These are phyloP conservation scores for Zosterops japonicus DNA, from an alignment of 2,113 vertebrate species.

Conservation along the genomic window DNA sequence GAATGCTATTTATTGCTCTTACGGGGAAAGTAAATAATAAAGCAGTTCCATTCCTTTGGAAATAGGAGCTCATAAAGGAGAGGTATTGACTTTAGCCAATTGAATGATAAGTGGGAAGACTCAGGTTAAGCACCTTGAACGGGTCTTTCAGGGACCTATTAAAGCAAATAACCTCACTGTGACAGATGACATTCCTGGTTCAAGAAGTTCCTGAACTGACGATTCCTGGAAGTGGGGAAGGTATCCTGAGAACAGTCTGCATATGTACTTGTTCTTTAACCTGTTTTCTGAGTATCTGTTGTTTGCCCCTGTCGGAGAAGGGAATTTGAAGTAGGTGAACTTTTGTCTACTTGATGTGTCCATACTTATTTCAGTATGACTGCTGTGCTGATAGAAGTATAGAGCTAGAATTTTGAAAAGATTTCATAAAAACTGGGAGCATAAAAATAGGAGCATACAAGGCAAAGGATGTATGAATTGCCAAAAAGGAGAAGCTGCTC, in stretches of 20 bases:
- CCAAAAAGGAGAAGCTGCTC: background rate
- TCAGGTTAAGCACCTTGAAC: background rate
- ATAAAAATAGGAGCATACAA: background rate
- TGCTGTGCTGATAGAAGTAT: background rate
- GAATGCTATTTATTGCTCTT: background rate
- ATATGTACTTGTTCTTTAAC: background rate
- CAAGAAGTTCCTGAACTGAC: background rate
- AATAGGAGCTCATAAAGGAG: background rate
- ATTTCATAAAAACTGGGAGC: background rate
- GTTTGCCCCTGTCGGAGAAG: background rate
- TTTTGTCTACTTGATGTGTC: background rate
- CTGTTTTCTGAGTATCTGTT: background rate
- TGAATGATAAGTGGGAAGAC: background rate
- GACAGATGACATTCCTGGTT: background rate
- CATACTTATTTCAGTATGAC: background rate
- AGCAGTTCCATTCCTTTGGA: background rate
- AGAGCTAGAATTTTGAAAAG: background rate
- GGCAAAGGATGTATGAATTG: background rate
- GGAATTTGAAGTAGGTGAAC: background rate
- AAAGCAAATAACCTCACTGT: background rate
- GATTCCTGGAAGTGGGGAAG: constrained; percentile 1
- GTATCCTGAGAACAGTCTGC: background rate
- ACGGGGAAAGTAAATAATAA: background rate
- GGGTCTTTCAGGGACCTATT: background rate
- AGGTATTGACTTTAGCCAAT: background rate